phyloP scores from a whole-genome alignment of 1,140 invertebrate species.

The Hycleus phaleratus region DNA sequence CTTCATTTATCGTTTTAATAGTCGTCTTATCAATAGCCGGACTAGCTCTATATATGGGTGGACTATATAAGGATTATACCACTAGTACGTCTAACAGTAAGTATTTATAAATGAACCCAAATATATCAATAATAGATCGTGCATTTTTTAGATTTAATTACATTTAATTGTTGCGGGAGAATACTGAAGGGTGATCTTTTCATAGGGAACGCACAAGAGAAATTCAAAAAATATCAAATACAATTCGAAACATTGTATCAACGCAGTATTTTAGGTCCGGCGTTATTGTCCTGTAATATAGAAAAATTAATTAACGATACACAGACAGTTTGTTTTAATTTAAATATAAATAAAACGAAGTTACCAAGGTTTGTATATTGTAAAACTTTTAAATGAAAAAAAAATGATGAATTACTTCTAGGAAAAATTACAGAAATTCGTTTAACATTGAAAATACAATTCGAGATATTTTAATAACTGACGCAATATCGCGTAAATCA shows the following conservation, averaged over 20 bases:
- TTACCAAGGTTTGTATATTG: slow-evolving; percentile 50
- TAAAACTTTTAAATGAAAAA: background rate
- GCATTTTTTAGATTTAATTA: slow-evolving; percentile 52
- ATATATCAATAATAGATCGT: background rate
- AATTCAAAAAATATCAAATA: slow-evolving; percentile 52
- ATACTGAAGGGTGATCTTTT: slow-evolving; percentile 61
- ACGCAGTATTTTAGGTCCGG: slow-evolving; percentile 50
- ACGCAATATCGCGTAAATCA: slow-evolving; percentile 55
- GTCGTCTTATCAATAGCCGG: slow-evolving; percentile 65
- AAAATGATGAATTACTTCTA: slow-evolving; percentile 12
- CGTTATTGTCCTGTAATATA: slow-evolving; percentile 55
- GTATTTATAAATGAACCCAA: background rate
- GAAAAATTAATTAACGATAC: slow-evolving; percentile 61
- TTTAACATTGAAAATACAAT: slow-evolving; percentile 59
- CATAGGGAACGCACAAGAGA: slow-evolving; percentile 49
- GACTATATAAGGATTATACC: slow-evolving; percentile 46
- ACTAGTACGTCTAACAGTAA: slow-evolving; percentile 27
- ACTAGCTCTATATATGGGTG: slow-evolving; percentile 68
- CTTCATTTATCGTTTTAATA: slow-evolving; percentile 59
- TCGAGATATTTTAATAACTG: slow-evolving; percentile 58
- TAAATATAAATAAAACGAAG: slow-evolving; percentile 66
- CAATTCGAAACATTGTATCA: slow-evolving; percentile 43
- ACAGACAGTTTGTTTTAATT: slow-evolving; percentile 64
- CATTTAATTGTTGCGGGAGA: slow-evolving; percentile 60
- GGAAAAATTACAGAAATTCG: slow-evolving; percentile 44